These are phyloP conservation scores for Piliocolobus tephrosceles DNA, from an alignment of 2,113 vertebrate genomes.

Conservation along the genomic window DNA sequence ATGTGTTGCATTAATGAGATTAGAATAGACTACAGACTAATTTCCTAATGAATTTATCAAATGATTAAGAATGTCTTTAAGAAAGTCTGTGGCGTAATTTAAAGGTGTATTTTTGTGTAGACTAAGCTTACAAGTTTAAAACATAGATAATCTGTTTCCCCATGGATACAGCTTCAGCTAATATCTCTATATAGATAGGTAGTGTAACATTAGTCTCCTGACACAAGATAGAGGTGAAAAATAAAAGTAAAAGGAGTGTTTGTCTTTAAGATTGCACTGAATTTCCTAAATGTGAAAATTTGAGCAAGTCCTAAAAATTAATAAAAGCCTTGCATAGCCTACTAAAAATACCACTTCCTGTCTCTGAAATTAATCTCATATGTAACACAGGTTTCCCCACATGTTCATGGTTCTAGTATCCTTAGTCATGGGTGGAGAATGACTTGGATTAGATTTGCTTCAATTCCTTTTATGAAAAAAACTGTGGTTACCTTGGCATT, in stretches of 20 bases:
- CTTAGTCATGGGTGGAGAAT: neutral
- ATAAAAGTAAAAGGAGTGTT: neutral
- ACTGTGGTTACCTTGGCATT: neutral
- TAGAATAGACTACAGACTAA: neutral
- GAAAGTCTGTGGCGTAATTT: neutral
- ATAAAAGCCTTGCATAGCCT: neutral
- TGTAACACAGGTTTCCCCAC: neutral
- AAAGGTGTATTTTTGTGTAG: neutral
- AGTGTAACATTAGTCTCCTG: neutral
- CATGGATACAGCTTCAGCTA: neutral
- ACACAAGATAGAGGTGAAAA: neutral
- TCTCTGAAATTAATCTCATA: neutral
- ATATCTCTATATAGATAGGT: neutral
- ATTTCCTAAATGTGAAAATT: slow-evolving; percentile 13
- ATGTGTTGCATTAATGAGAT: neutral
- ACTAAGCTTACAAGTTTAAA: neutral
- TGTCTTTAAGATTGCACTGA: neutral
- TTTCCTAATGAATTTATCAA: neutral
- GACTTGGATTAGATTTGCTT: neutral
- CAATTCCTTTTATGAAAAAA: neutral
- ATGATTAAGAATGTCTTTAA: neutral
- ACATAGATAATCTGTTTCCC: neutral
- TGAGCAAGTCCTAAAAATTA: neutral
- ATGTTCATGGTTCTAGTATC: neutral
- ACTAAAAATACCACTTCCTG: neutral